Evolutionary conservation across 92 coral and sea anemone genomes (phyloP).

Genomic region (Zoanthus solanderi): DNA sequence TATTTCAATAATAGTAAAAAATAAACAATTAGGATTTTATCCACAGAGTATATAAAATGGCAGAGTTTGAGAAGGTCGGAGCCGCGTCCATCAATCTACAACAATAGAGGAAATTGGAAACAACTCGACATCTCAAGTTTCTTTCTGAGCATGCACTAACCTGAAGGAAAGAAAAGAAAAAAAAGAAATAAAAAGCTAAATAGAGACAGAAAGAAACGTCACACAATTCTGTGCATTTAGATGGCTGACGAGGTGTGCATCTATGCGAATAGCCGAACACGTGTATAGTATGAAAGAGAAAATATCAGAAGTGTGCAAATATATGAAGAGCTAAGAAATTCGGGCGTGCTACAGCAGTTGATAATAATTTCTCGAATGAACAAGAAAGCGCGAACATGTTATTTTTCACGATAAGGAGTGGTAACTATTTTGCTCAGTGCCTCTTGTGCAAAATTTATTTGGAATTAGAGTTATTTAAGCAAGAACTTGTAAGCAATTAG

Average conservation of each 20-base stretch:
- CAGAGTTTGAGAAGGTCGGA: slow-evolving; percentile 21
- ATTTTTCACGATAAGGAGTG: too few relatives aligned
- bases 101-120: slow-evolving; percentile 40
- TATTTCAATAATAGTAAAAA: slow-evolving; percentile 24
- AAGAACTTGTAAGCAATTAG: too few relatives aligned
- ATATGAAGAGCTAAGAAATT: not conserved
- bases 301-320: not conserved
- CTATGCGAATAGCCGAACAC: not conserved
- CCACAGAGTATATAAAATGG: slow-evolving; percentile 33
- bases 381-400: too few relatives aligned
- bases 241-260: not conserved
- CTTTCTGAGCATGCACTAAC: slow-evolving; percentile 56
- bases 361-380: not conserved
- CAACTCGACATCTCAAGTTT: slow-evolving; percentile 49
- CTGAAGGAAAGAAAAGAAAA: slow-evolving; percentile 33
- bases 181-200: slow-evolving; percentile 9
- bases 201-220: not conserved
- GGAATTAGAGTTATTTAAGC: too few relatives aligned
- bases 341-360: not conserved
- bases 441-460: too few relatives aligned
- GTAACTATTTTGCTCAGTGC: too few relatives aligned
- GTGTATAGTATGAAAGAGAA: not conserved
- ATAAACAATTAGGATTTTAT: slow-evolving; percentile 35
- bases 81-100: slow-evolving; percentile 41
- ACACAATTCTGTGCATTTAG: not conserved